These are phyloP conservation scores for Neuroterus valhalla DNA, from an alignment of 1,140 invertebrate species.

Conservation along the genomic window DNA sequence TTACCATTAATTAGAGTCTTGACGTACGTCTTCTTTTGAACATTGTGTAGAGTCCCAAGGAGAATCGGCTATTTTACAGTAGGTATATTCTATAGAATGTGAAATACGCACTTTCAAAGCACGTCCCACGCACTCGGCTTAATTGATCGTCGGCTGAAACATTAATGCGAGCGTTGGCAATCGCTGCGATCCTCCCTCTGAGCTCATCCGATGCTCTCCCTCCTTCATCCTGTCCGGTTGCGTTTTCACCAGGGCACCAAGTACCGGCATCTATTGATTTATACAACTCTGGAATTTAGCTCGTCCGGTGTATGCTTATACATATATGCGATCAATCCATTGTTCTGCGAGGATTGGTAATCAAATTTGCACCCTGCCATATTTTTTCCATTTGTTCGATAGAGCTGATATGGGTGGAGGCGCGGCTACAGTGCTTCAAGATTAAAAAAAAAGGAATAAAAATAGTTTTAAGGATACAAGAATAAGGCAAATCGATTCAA, in stretches of 20 bases:
- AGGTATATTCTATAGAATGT: not conserved
- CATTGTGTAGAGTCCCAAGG: no score
- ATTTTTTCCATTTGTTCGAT: not conserved
- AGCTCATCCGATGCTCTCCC: not conserved
- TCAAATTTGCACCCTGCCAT: slow-evolving; percentile 1
- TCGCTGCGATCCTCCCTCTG: not conserved
- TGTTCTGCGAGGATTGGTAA: slow-evolving; percentile 8
- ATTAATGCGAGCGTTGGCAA: slow-evolving; percentile 19
- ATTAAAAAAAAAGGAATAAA: no score
- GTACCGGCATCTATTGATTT: slow-evolving; percentile 16
- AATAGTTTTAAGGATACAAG: no score
- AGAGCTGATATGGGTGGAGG: no score
- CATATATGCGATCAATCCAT: slow-evolving; percentile 8
- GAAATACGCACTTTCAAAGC: not conserved
- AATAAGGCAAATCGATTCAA: no score
- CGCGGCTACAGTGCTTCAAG: no score
- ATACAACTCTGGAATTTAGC: slow-evolving; percentile 17
- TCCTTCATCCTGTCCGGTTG: slow-evolving; percentile 19
- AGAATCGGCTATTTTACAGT: no score
- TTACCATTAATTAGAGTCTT: no score
- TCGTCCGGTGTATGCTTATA: not conserved
- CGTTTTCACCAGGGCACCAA: slow-evolving; percentile 22
- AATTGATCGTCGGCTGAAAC: slow-evolving; percentile 23
- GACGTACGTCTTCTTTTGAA: no score
- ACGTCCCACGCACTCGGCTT: slow-evolving; percentile 18